phyloP scores from a whole-genome alignment of 2,888 invertebrate genomes.

The Amiota communis region DNA sequence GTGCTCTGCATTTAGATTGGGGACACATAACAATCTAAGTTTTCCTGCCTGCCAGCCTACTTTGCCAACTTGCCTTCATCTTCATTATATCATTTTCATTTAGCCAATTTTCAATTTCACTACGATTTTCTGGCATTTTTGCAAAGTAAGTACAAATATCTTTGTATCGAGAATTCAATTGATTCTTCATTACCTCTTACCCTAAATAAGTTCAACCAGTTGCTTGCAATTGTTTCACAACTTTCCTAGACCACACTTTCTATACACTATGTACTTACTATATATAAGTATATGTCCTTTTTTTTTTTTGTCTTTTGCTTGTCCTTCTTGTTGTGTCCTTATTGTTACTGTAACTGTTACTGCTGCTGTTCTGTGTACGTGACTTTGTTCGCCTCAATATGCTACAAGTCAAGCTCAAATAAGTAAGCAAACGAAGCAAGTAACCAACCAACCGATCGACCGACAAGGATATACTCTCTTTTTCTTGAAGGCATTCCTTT shows the following conservation, averaged over 20 bases:
- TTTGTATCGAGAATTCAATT: not conserved
- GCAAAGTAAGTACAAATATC: not conserved
- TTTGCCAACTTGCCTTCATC: constrained; percentile 1
- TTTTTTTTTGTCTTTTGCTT: constrained; percentile 34
- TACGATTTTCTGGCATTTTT: constrained; percentile 1
- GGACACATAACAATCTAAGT: too few relatives aligned
- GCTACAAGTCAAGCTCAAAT: constrained; percentile 30
- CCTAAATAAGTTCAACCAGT: constrained; percentile 6
- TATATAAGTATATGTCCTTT: constrained; percentile 34
- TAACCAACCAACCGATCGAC: too few relatives aligned
- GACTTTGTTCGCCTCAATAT: constrained; percentile 45
- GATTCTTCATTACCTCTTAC: not conserved
- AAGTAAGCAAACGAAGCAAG: constrained; percentile 1
- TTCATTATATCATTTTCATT: constrained; percentile 50
- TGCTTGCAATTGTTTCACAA: not conserved
- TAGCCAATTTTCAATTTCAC: constrained; percentile 47
- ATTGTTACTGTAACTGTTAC: too few relatives aligned
- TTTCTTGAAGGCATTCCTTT: too few relatives aligned
- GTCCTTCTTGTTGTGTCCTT: constrained; percentile 42
- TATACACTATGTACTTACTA: too few relatives aligned
- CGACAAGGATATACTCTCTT: constrained; percentile 13
- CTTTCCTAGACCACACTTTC: not conserved
- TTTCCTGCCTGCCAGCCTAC: too few relatives aligned
- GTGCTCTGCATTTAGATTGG: not conserved
- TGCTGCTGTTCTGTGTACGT: constrained; percentile 44